Conservation (phyloP, 2,888 invertebrate species). For the Melanchra persicariae region DNA sequence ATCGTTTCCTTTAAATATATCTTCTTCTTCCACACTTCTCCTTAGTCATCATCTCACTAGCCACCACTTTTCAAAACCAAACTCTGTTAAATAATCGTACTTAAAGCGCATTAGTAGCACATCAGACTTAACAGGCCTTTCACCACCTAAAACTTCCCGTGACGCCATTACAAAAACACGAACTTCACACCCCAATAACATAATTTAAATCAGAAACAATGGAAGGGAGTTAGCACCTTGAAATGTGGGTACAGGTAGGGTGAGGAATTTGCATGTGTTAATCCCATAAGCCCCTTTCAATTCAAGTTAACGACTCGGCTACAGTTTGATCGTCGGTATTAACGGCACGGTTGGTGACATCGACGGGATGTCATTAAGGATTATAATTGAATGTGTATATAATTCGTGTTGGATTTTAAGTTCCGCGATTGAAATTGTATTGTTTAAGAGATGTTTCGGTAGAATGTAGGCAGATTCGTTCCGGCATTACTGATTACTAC, state of each 20-base stretch:
- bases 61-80: not conserved
- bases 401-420: conserved; percentile 54
- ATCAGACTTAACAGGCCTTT: not conserved
- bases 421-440: conserved; percentile 27
- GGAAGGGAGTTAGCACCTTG: conserved; percentile 53
- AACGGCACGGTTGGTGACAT: conserved; percentile 57
- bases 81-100: not conserved
- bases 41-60: no score
- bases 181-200: conserved; percentile 34
- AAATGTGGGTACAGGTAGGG: conserved; percentile 61
- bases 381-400: conserved; percentile 64
- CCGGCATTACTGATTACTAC: no score
- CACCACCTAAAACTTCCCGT: not conserved
- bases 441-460: not conserved
- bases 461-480: no score
- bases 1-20: no score
- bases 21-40: not conserved
- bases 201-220: conserved; percentile 58
- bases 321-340: conserved; percentile 65
- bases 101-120: not conserved
- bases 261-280: conserved; percentile 69
- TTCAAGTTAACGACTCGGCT: conserved; percentile 67
- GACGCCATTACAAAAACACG: conserved; percentile 40
- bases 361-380: conserved; percentile 56
- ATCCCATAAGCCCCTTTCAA: conserved; percentile 68